Conservation (phyloP, 2,797 vertebrate species). For the Halcyon badia region DNA sequence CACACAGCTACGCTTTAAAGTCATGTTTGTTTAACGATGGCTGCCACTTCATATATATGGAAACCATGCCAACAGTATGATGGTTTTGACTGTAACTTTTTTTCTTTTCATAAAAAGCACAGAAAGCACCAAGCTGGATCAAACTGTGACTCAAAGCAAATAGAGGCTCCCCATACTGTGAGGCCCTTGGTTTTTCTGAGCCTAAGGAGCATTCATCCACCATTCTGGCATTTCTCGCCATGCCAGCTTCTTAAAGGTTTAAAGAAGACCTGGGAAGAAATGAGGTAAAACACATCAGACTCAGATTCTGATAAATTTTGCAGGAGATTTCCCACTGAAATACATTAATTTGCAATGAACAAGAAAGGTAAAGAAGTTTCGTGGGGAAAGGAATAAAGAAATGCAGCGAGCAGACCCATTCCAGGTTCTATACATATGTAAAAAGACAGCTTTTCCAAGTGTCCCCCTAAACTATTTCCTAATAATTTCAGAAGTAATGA, state of each 20-base stretch:
- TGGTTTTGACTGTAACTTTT: neutral
- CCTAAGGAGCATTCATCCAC: constrained; percentile 13
- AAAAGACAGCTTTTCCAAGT: neutral
- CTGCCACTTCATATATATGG: constrained; percentile 21
- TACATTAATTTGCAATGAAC: neutral
- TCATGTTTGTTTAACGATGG: constrained; percentile 40
- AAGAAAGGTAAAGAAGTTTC: neutral
- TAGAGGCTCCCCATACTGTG: neutral
- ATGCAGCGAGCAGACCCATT: neutral
- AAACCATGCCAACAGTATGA: neutral
- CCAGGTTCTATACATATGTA: rapidly evolving
- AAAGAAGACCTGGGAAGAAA: neutral
- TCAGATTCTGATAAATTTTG: neutral
- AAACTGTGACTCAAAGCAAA: constrained; percentile 11
- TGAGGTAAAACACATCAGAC: neutral
- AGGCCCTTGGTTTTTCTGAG: neutral
- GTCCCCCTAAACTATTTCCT: neutral
- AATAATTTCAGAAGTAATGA: neutral
- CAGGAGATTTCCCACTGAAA: neutral
- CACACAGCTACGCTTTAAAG: neutral
- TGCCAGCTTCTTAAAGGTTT: neutral
- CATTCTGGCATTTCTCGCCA: neutral
- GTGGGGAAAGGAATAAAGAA: neutral
- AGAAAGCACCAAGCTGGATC: constrained; percentile 4
- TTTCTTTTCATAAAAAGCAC: neutral